These are phyloP conservation scores for Drosophila carrolli DNA, from an alignment of 1,140 invertebrate species.

Conservation along the genomic window DNA sequence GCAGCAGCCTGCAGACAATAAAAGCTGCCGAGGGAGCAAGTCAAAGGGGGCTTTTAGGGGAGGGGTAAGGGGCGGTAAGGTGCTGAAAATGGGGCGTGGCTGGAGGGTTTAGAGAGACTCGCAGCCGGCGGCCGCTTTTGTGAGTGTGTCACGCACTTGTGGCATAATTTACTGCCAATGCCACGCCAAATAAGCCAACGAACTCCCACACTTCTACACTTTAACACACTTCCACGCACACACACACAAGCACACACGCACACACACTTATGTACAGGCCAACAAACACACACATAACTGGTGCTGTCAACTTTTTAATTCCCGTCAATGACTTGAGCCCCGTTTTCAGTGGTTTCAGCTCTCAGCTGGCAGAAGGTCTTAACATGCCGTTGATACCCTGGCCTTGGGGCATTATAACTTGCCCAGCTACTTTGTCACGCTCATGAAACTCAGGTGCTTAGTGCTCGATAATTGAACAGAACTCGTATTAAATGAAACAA, in stretches of 20 bases:
- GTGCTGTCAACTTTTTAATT: slow-evolving; percentile 51
- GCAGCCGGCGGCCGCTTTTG: slow-evolving; percentile 20
- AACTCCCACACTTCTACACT: slow-evolving; percentile 15
- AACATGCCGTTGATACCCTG: slow-evolving; percentile 24
- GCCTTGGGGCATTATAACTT: slow-evolving; percentile 2
- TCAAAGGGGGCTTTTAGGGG: neutral
- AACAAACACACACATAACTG: slow-evolving; percentile 38
- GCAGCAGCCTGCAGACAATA: slow-evolving; percentile 48
- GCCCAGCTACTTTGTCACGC: neutral
- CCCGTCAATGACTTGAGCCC: slow-evolving; percentile 49
- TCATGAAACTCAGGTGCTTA: too few relatives aligned
- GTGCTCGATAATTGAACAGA: too few relatives aligned
- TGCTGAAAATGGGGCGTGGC: neutral
- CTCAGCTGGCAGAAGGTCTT: slow-evolving; percentile 21
- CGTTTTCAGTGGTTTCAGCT: slow-evolving; percentile 28
- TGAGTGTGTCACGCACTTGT: slow-evolving; percentile 69
- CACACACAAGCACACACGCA: neutral
- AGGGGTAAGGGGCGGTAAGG: neutral
- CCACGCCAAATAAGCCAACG: slow-evolving; percentile 44
- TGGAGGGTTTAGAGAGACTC: slow-evolving; percentile 9
- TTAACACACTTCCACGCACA: neutral
- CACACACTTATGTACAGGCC: neutral
- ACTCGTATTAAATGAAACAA: too few relatives aligned
- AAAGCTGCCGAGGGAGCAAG: slow-evolving; percentile 42
- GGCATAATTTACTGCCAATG: slow-evolving; percentile 70